phyloP scores from a whole-genome alignment of 2,888 invertebrate species.

The Nudaria mundana region DNA sequence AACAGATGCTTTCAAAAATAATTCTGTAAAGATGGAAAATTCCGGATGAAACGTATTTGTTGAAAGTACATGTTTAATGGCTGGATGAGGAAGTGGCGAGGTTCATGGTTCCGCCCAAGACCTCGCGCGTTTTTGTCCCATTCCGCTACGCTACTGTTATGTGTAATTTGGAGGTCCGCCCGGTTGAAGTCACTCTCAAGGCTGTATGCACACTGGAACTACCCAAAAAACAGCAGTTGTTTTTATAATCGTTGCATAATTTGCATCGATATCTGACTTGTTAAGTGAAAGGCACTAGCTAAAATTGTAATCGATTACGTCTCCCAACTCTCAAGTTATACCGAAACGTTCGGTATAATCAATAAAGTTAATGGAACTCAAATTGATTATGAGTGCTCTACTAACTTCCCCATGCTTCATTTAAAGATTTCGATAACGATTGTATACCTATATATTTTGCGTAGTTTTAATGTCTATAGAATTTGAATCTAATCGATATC shows the following conservation, averaged over 20 bases:
- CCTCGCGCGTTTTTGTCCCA: conserved; percentile 64
- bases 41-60: neutral
- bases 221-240: conserved; percentile 22
- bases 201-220: conserved; percentile 41
- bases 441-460: conserved; percentile 5
- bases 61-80: conserved; percentile 31
- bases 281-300: conserved; percentile 27
- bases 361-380: conserved; percentile 13
- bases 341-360: conserved; percentile 16
- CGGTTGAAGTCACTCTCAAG: conserved; percentile 64
- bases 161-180: conserved; percentile 80
- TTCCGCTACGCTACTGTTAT: conserved; percentile 71
- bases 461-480: conserved; percentile 8
- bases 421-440: conserved; percentile 14
- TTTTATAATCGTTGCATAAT: conserved; percentile 20
- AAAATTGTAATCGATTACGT: conserved; percentile 19
- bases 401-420: conserved; percentile 15
- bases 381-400: conserved; percentile 18
- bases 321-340: conserved; percentile 18
- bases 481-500: conserved; percentile 21
- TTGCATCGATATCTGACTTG: conserved; percentile 19
- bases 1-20: conserved; percentile 11
- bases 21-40: conserved; percentile 1
- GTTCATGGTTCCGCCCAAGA: conserved; percentile 42
- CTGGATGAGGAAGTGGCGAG: conserved; percentile 54